Evolutionary conservation across 2,797 vertebrate species (phyloP).

Genomic region (Manis javanica): DNA sequence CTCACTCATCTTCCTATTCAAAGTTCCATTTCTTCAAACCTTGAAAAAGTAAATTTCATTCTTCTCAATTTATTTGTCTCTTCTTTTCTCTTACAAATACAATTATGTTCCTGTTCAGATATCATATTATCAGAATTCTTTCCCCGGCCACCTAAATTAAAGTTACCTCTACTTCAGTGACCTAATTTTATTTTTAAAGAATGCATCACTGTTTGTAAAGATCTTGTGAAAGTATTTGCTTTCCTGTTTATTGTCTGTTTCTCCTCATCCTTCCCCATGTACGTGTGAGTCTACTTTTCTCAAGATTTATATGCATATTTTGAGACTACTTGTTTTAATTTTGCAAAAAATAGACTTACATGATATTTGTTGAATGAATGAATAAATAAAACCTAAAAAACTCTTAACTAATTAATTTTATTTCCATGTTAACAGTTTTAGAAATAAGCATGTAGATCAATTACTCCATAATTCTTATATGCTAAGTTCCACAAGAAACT

Average conservation of each 20-base stretch:
- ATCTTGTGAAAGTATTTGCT: not conserved
- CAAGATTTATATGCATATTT: not conserved
- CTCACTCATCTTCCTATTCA: not conserved
- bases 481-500: not conserved
- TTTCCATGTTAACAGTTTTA: not conserved
- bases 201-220: not conserved
- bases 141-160: not conserved
- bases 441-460: not conserved
- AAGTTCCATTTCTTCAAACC: not conserved
- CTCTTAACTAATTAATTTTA: not conserved
- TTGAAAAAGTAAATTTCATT: not conserved
- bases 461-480: not conserved
- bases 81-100: not conserved
- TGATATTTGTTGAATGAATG: not conserved
- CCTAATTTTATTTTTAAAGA: not conserved
- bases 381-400: not conserved
- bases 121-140: not conserved
- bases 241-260: not conserved
- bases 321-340: not conserved
- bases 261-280: not conserved
- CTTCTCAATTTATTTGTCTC: not conserved
- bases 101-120: not conserved
- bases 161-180: accelerated
- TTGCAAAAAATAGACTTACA: not conserved
- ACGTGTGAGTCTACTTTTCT: not conserved